Evolutionary conservation across 64 coral and sea anemone genomes (phyloP).

Genomic region (Exaiptasia diaphana): DNA sequence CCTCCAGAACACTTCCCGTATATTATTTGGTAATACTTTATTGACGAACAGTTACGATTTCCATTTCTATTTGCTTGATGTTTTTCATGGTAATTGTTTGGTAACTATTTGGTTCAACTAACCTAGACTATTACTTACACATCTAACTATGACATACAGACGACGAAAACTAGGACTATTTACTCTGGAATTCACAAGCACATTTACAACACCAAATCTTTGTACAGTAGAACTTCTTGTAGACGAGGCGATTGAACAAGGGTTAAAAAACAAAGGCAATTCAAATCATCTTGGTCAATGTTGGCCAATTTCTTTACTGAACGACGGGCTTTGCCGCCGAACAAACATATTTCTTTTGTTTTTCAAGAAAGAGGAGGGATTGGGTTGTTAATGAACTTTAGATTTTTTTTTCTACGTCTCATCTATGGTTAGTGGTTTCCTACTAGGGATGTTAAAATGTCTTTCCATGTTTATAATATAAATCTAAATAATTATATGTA

Average conservation of each 20-base stretch:
- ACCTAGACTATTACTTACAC: no score
- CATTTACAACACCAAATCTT: slow-evolving; percentile 10
- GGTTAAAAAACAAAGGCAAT: background rate
- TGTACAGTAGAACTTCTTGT: background rate
- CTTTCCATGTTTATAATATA: slow-evolving; percentile 98
- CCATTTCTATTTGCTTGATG: background rate
- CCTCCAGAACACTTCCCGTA: background rate
- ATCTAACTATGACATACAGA: no score
- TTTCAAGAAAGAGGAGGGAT: background rate
- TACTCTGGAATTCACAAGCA: background rate
- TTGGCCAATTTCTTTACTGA: background rate
- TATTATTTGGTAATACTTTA: background rate
- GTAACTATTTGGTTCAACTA: no score
- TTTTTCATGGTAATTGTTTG: slow-evolving; percentile 2
- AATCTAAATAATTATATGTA: slow-evolving; percentile 99
- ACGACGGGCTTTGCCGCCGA: background rate
- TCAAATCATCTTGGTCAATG: background rate
- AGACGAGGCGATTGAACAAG: background rate
- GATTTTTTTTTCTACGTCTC: slow-evolving; percentile 17
- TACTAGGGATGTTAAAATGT: slow-evolving; percentile 76
- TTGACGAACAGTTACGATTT: background rate
- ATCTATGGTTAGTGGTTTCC: slow-evolving; percentile 65
- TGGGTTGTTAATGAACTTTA: no score
- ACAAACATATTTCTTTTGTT: background rate
- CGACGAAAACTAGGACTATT: no score